phyloP scores from a whole-genome alignment of 2,797 vertebrate genomes.

The Erithacus rubecula region DNA sequence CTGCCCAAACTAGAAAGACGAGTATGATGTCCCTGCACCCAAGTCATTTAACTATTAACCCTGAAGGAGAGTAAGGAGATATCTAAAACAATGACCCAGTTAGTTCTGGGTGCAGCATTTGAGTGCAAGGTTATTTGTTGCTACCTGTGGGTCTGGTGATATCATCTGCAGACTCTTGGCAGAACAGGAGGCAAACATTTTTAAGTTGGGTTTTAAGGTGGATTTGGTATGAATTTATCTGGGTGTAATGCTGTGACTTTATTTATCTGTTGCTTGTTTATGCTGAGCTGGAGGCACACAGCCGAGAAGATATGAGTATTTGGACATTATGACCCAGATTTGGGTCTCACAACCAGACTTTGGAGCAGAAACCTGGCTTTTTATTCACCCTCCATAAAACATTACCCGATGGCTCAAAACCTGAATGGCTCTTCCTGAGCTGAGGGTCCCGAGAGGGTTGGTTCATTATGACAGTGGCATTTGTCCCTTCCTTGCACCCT shows the following conservation, averaged over 20 bases:
- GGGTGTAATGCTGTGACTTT: neutral
- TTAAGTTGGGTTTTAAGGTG: neutral
- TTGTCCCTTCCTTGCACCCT: neutral
- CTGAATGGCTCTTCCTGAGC: neutral
- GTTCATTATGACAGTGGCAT: rapidly evolving
- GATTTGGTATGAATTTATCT: neutral
- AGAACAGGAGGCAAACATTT: neutral
- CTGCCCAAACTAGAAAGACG: conserved; percentile 54
- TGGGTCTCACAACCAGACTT: neutral
- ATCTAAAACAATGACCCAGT: conserved; percentile 49
- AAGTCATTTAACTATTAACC: conserved; percentile 57
- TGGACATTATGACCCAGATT: neutral
- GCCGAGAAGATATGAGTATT: neutral
- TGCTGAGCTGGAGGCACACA: rapidly evolving
- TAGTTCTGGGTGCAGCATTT: neutral
- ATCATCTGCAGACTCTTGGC: neutral
- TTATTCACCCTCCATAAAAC: neutral
- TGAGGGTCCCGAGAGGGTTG: rapidly evolving
- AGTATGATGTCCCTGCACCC: conserved; percentile 37
- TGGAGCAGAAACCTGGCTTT: neutral
- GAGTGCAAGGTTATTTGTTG: conserved; percentile 26
- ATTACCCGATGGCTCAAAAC: neutral
- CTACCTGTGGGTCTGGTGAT: conserved; percentile 31
- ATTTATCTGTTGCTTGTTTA: neutral
- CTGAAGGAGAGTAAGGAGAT: conserved; percentile 38